Percentiles rank a stretch among this genome's conserved stretches.
Evolutionary conservation across 2,797 vertebrate species (phyloP).

Genomic region (Cygnus olor): DNA sequence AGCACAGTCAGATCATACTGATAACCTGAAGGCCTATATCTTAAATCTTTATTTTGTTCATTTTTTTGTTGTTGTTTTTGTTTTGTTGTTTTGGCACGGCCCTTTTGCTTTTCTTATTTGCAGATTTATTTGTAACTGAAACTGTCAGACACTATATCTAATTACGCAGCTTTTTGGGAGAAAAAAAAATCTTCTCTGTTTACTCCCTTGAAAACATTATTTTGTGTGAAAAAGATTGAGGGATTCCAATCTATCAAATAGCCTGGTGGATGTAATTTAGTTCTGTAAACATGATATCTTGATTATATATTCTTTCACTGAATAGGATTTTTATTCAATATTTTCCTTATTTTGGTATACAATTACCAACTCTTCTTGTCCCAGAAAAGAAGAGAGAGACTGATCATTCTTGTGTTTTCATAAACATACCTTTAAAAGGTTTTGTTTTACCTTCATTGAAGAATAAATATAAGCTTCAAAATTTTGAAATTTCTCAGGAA

Average conservation of each 20-base stretch:
- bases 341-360: neutral
- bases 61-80: neutral
- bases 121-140: neutral
- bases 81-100: neutral
- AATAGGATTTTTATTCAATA: neutral
- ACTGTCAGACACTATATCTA: neutral
- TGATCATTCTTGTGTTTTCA: neutral
- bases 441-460: neutral
- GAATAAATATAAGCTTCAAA: neutral
- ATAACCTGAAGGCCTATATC: neutral
- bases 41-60: neutral
- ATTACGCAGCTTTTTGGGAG: neutral
- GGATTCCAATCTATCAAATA: neutral
- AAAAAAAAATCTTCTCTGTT: neutral
- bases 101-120: neutral
- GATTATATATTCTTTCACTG: neutral
- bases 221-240: neutral
- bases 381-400: neutral
- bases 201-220: neutral
- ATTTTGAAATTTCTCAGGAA: neutral
- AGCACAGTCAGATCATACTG: neutral
- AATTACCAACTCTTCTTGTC: neutral
- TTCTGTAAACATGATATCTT: neutral
- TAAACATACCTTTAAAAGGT: neutral
- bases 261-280: neutral